A percentile compares a stretch with the other conserved stretches of the same genome.
phyloP scores from a whole-genome alignment of 2,888 invertebrate genomes.

The Apoderus coryli region DNA sequence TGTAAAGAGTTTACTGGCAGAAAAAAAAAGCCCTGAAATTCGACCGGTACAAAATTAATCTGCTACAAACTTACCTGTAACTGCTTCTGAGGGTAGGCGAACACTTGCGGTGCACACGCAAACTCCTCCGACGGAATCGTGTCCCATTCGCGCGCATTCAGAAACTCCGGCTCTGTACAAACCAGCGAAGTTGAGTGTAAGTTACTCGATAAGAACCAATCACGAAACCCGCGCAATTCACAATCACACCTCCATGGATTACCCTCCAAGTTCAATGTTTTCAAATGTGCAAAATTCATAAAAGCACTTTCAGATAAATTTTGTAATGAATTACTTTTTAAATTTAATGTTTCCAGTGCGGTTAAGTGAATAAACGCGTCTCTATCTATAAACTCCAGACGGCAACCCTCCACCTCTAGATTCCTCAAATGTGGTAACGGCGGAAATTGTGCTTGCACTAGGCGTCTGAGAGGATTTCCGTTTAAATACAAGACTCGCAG shows the following conservation, averaged over 20 bases:
- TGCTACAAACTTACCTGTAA: slow-evolving; percentile 63
- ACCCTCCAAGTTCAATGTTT: slow-evolving; percentile 65
- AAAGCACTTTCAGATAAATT: slow-evolving; percentile 51
- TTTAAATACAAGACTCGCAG: slow-evolving; percentile 62
- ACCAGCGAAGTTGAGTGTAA: slow-evolving; percentile 54
- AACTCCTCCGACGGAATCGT: slow-evolving; percentile 60
- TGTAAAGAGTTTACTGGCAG: too few relatives aligned
- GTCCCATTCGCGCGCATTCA: slow-evolving; percentile 63
- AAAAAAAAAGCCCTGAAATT: too few relatives aligned
- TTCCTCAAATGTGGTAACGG: slow-evolving; percentile 64
- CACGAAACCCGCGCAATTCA: slow-evolving; percentile 64
- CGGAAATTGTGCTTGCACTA: slow-evolving; percentile 70
- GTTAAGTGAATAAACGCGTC: slow-evolving; percentile 64
- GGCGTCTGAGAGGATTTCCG: slow-evolving; percentile 63
- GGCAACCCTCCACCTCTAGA: slow-evolving; percentile 68
- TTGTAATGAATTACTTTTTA: slow-evolving; percentile 67
- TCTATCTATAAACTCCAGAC: slow-evolving; percentile 57
- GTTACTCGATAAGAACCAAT: slow-evolving; percentile 69
- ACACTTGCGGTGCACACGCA: slow-evolving; percentile 66
- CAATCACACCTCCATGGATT: slow-evolving; percentile 90
- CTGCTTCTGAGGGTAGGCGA: slow-evolving; percentile 22
- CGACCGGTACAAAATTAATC: too few relatives aligned
- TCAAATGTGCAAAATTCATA: slow-evolving; percentile 59
- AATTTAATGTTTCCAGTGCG: slow-evolving; percentile 58
- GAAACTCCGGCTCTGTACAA: slow-evolving; percentile 55